These are phyloP conservation scores for Sterrhoptilus dennistouni DNA, from an alignment of 2,113 vertebrate species.

Conservation along the genomic window DNA sequence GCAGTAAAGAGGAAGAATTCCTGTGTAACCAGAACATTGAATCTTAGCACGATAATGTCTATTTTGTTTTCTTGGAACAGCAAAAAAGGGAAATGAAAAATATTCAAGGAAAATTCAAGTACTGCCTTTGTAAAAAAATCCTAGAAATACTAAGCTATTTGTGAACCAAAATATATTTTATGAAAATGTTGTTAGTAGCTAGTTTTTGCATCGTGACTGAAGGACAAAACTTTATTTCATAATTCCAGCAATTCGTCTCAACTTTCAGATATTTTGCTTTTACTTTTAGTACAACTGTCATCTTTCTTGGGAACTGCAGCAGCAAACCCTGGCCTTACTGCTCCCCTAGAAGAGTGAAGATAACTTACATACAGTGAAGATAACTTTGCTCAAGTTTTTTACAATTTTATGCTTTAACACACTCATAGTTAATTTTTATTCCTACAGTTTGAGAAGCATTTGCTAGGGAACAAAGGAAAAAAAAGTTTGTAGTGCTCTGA, in stretches of 20 bases:
- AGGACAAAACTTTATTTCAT: not conserved
- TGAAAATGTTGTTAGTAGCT: not conserved
- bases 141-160: not conserved
- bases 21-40: not conserved
- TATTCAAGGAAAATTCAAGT: not conserved
- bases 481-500: not conserved
- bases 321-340: not conserved
- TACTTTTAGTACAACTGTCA: not conserved
- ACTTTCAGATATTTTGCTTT: not conserved
- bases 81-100: not conserved
- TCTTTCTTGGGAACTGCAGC: not conserved
- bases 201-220: not conserved
- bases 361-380: not conserved
- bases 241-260: not conserved
- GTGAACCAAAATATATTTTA: not conserved
- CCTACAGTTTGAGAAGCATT: not conserved
- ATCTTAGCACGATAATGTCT: not conserved
- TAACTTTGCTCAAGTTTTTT: not conserved
- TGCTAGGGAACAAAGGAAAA: not conserved
- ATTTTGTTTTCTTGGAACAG: not conserved
- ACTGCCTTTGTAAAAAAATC: fast-evolving
- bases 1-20: not conserved
- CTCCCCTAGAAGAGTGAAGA: not conserved
- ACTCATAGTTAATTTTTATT: not conserved
- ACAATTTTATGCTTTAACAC: not conserved